Evolutionary conservation across 2,113 vertebrate species (phyloP).

Genomic region (Trichomycterus rosablanca): DNA sequence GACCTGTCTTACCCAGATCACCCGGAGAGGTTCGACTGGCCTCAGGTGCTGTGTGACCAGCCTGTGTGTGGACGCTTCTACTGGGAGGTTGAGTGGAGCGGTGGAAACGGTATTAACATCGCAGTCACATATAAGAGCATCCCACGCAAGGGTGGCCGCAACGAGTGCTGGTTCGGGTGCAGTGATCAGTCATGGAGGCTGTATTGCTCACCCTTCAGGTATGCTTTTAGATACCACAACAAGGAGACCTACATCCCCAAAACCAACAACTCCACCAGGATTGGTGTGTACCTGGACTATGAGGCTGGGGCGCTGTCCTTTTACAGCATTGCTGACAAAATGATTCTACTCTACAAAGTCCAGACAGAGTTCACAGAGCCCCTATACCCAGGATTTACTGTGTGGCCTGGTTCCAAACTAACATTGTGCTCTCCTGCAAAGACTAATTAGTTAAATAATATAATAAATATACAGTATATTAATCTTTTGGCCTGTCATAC

Average conservation of each 20-base stretch:
- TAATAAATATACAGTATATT: too few species aligned
- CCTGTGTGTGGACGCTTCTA: slow-evolving; percentile 19
- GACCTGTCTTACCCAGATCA: slow-evolving; percentile 29
- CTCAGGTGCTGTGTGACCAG: slow-evolving; percentile 34
- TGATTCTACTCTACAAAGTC: slow-evolving; percentile 31
- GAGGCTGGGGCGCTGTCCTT: slow-evolving; percentile 25
- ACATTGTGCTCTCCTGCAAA: slow-evolving; percentile 22
- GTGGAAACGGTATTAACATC: slow-evolving; percentile 18
- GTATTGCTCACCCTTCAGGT: slow-evolving; percentile 26
- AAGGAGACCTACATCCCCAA: slow-evolving; percentile 19
- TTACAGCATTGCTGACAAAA: slow-evolving; percentile 24
- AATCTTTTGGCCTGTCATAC: too few species aligned
- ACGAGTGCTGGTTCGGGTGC: slow-evolving; percentile 25
- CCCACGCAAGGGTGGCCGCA: background rate
- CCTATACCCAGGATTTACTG: slow-evolving; percentile 33
- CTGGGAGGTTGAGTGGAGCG: slow-evolving; percentile 38
- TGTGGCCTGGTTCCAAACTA: slow-evolving; percentile 30
- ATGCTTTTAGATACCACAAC: slow-evolving; percentile 25
- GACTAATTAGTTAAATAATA: background rate
- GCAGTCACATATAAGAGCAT: slow-evolving; percentile 27
- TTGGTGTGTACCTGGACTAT: slow-evolving; percentile 34
- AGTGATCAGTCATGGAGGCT: slow-evolving; percentile 37
- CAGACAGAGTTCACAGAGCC: slow-evolving; percentile 31
- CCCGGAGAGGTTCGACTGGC: slow-evolving; percentile 29
- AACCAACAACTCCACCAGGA: slow-evolving; percentile 8